Evolutionary conservation across 2,113 vertebrate species (phyloP).

Genomic region (Pomatorhinus ruficollis): DNA sequence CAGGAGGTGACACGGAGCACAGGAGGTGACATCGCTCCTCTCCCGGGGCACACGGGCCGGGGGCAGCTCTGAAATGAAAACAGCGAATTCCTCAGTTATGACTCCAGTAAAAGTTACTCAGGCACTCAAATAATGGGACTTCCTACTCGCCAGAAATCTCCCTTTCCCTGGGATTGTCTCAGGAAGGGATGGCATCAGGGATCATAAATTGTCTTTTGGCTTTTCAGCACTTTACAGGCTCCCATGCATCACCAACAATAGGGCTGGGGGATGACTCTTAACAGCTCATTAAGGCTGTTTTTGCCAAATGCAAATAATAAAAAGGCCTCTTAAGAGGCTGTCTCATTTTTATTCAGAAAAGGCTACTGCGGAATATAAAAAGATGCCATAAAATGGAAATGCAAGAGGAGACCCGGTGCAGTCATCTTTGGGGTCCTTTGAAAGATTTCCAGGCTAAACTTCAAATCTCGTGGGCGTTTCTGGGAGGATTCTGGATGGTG

Average conservation of each 20-base stretch:
- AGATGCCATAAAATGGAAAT: conserved; percentile 77
- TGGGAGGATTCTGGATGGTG: not conserved
- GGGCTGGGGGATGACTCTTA: conserved; percentile 68
- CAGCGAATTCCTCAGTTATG: conserved; percentile 32
- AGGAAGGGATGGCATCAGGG: conserved; percentile 71
- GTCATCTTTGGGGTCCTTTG: conserved; percentile 45
- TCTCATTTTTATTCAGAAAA: conserved; percentile 78
- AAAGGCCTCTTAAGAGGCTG: conserved; percentile 69
- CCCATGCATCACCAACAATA: conserved; percentile 71
- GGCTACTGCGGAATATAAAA: conserved; percentile 72
- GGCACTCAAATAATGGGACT: conserved; percentile 59
- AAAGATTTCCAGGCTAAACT: conserved; percentile 5
- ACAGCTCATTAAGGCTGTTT: conserved; percentile 81
- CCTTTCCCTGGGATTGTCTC: conserved; percentile 53
- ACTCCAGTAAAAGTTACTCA: conserved; percentile 2
- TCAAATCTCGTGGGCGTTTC: not conserved
- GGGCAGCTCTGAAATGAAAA: not conserved
- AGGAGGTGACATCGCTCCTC: not conserved
- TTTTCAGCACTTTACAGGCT: conserved; percentile 76
- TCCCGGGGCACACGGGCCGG: not conserved
- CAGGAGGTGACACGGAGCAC: not conserved
- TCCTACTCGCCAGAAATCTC: conserved; percentile 50
- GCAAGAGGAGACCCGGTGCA: not conserved
- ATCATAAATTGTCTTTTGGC: conserved; percentile 75
- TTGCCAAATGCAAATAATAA: conserved; percentile 79